Evolutionary conservation across 2,888 invertebrate genomes (phyloP).

Genomic region (Formica aserva): DNA sequence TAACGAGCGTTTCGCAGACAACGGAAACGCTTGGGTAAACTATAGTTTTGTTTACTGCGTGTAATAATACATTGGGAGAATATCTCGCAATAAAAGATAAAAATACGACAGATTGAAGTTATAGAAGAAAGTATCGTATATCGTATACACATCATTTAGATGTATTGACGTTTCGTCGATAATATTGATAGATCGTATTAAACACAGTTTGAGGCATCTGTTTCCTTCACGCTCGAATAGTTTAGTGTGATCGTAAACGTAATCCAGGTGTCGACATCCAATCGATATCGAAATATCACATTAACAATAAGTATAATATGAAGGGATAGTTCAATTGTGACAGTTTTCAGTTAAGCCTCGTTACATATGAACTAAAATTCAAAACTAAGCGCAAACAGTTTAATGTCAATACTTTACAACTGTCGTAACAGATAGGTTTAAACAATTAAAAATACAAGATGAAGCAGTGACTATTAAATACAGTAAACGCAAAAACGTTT

Average conservation of each 20-base stretch:
- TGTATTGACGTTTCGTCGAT: constrained; percentile 36
- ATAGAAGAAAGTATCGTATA: neutral
- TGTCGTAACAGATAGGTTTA: neutral
- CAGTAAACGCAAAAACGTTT: neutral
- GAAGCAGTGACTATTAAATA: neutral
- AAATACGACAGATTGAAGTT: constrained; percentile 13
- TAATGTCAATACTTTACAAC: neutral
- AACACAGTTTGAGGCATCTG: constrained; percentile 26
- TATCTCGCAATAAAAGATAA: neutral
- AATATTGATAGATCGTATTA: constrained; percentile 49
- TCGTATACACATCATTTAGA: neutral
- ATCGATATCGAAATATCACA: constrained; percentile 13
- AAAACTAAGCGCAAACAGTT: neutral
- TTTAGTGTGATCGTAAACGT: constrained; percentile 34
- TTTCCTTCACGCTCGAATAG: constrained; percentile 37
- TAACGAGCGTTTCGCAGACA: constrained; percentile 5
- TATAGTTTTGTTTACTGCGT: constrained; percentile 9
- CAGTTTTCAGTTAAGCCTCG: neutral
- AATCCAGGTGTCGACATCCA: neutral
- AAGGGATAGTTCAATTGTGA: neutral
- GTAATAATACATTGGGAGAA: neutral
- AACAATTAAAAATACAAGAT: neutral
- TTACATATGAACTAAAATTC: neutral
- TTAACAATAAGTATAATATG: neutral
- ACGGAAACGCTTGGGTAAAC: neutral